A percentile compares a stretch with the other conserved stretches of the same genome.
Conservation (phyloP, 2,888 invertebrate species). For the Phrixothrix hirtus region DNA sequence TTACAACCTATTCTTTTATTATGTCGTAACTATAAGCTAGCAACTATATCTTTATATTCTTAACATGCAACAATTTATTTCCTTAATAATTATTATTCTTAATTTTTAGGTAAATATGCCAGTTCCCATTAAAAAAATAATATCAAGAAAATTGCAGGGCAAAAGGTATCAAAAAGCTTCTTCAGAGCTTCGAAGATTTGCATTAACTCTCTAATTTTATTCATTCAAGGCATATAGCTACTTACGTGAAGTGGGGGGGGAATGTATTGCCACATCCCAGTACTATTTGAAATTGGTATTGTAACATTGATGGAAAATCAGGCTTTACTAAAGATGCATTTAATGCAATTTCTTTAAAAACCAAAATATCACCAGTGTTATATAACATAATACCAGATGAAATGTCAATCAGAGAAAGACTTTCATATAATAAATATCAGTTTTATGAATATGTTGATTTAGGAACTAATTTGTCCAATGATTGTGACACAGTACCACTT, state of each 20-base stretch:
- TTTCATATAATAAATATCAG: slow-evolving; percentile 43
- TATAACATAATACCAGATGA: slow-evolving; percentile 37
- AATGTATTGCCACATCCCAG: slow-evolving; percentile 28
- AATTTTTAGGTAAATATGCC: no score
- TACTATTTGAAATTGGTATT: slow-evolving; percentile 32
- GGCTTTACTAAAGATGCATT: slow-evolving; percentile 36
- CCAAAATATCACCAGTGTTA: slow-evolving; percentile 11
- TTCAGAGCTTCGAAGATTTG: slow-evolving; percentile 2
- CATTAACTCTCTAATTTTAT: slow-evolving; percentile 42
- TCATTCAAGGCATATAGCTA: slow-evolving; percentile 43
- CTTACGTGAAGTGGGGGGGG: slow-evolving; percentile 36
- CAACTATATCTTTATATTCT: no score
- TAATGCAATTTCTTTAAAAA: slow-evolving; percentile 23
- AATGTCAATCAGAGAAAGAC: slow-evolving; percentile 38
- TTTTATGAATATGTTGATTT: slow-evolving; percentile 43
- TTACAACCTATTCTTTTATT: no score
- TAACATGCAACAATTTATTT: no score
- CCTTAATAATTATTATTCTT: no score
- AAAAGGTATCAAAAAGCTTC: no score
- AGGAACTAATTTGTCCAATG: no score
- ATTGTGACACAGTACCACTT: no score
- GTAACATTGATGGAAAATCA: slow-evolving; percentile 25
- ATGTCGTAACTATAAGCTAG: no score
- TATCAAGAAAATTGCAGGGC: no score
- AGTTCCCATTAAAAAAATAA: no score